phyloP scores from a whole-genome alignment of 1,140 invertebrate species.

The Babylonia areolata region DNA sequence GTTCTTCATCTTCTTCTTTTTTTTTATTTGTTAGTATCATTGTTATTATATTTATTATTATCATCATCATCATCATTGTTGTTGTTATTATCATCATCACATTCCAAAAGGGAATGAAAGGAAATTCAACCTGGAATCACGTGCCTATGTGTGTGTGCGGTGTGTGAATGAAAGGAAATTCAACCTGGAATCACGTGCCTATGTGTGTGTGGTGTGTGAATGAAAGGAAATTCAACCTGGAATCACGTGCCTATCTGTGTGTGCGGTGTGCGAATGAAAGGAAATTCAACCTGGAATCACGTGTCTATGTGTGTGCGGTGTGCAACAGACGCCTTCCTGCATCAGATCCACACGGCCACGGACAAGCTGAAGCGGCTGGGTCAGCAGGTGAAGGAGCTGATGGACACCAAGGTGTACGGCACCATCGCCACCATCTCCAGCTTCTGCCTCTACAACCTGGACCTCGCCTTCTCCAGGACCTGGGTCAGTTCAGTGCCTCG shows the following conservation, averaged over 20 bases:
- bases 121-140: no score
- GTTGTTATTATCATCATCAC: no score
- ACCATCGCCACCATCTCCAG: constrained; percentile 67
- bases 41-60: no score
- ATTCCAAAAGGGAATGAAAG: no score
- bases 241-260: neutral
- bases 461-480: constrained; percentile 69
- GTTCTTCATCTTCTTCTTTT: no score
- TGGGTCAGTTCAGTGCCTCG: constrained; percentile 68
- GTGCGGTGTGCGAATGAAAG: neutral
- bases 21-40: no score
- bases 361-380: constrained; percentile 65
- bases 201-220: neutral
- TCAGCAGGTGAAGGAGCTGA: constrained; percentile 64
- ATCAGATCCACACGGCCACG: constrained; percentile 73
- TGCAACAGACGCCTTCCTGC: constrained; percentile 73
- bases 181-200: no score
- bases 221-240: no score
- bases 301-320: neutral
- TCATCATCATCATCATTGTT: no score
- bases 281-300: no score
- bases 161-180: no score
- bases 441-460: constrained; percentile 73
- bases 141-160: neutral
- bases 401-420: constrained; percentile 66